Conservation (phyloP, 2,888 invertebrate genomes). For the Strigamia maritima region DNA sequence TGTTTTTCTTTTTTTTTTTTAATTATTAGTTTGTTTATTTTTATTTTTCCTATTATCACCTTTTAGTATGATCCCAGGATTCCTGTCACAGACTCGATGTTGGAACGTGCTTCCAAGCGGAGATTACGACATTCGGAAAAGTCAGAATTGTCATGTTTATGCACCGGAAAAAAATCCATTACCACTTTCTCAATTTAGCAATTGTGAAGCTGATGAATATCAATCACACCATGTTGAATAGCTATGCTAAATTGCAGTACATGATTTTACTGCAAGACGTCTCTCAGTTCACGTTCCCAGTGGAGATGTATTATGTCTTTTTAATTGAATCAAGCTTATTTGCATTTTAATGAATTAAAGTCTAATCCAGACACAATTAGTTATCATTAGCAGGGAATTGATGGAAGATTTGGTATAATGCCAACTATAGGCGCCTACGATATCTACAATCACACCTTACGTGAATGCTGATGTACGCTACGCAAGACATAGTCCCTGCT, state of each 20-base stretch:
- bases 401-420: no score
- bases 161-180: conserved; percentile 3
- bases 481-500: no score
- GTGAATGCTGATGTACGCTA: no score
- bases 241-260: no score
- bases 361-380: neutral
- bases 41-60: neutral
- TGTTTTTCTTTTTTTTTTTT: neutral
- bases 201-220: no score
- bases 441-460: no score
- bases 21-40: neutral
- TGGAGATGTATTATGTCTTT: neutral
- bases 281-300: neutral
- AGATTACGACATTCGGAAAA: conserved; percentile 1
- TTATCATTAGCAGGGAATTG: neutral
- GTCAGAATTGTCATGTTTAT: conserved; percentile 15
- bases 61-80: conserved; percentile 15
- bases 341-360: neutral
- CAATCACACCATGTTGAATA: no score
- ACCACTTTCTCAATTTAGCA: neutral
- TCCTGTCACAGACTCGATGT: neutral
- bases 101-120: conserved; percentile 9
- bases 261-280: no score
- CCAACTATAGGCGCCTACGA: no score
- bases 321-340: neutral